Percentiles rank a stretch among this genome's conserved stretches.
phyloP scores from a whole-genome alignment of 2,888 invertebrate species.

The Clusia tigrina region DNA sequence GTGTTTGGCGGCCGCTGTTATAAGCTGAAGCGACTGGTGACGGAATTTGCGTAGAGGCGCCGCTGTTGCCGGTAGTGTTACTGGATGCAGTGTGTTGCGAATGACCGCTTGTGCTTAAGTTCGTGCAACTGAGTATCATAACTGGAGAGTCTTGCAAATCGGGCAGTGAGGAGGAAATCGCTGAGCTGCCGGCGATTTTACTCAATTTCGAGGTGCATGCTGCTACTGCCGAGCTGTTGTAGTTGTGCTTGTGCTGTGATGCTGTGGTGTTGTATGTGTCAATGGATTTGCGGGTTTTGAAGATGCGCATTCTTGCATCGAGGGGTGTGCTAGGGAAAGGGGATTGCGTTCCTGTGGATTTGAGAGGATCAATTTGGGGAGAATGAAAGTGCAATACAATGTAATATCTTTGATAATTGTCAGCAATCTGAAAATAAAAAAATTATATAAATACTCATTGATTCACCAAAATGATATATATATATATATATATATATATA shows the following conservation, averaged over 20 bases:
- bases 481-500: not conserved
- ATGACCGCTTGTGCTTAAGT: conserved; percentile 48
- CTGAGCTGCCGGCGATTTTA: conserved; percentile 52
- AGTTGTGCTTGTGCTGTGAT: conserved; percentile 32
- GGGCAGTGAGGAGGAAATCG: conserved; percentile 62
- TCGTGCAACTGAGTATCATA: conserved; percentile 63
- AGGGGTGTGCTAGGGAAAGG: not conserved
- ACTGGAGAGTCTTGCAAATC: conserved; percentile 63
- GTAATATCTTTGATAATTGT: not conserved
- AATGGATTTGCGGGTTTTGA: conserved; percentile 63
- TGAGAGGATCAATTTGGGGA: not conserved
- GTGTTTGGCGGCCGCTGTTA: conserved; percentile 53
- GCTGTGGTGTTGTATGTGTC: conserved; percentile 55
- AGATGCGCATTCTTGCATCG: conserved; percentile 58
- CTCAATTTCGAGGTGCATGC: conserved; percentile 49
- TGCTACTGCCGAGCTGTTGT: conserved; percentile 26
- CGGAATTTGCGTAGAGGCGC: conserved; percentile 38
- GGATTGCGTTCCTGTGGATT: not conserved
- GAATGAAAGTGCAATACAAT: not conserved
- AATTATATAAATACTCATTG: too few relatives aligned
- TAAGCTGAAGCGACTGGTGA: conserved; percentile 39
- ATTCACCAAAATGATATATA: too few relatives aligned
- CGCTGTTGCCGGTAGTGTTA: conserved; percentile 29
- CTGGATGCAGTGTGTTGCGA: not conserved
- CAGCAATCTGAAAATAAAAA: not conserved